Percentiles rank a stretch among this genome's conserved stretches.
Conservation (phyloP, 1,140 invertebrate genomes). For the Pygmarrhopalites habei region DNA sequence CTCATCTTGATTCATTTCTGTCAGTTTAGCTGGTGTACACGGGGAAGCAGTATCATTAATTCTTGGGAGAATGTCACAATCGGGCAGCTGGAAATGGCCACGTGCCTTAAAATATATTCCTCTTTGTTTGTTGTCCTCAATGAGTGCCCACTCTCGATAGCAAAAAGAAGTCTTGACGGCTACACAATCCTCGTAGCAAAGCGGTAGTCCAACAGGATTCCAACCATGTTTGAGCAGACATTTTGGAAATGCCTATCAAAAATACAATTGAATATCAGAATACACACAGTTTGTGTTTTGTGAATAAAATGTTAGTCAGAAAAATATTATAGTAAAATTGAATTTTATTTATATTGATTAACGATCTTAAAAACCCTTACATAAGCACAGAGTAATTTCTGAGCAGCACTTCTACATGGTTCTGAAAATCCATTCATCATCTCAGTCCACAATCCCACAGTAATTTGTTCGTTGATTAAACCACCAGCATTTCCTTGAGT, state of each 20-base stretch:
- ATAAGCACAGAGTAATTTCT: slow-evolving; percentile 81
- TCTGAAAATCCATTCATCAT: slow-evolving; percentile 68
- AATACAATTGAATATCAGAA: too few relatives aligned
- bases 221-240: slow-evolving; percentile 58
- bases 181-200: slow-evolving; percentile 88
- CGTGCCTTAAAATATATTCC: slow-evolving; percentile 68
- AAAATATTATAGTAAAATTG: too few relatives aligned
- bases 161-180: slow-evolving; percentile 83
- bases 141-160: slow-evolving; percentile 82
- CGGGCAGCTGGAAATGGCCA: slow-evolving; percentile 78
- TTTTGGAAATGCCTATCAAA: slow-evolving; percentile 86
- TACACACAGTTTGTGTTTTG: too few relatives aligned
- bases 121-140: slow-evolving; percentile 77
- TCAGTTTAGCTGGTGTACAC: slow-evolving; percentile 75
- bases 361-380: too few relatives aligned
- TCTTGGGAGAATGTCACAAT: slow-evolving; percentile 70
- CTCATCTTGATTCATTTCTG: slow-evolving; percentile 65
- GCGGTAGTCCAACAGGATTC: slow-evolving; percentile 52
- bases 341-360: too few relatives aligned
- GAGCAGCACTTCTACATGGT: slow-evolving; percentile 74
- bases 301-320: too few relatives aligned
- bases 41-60: slow-evolving; percentile 48
- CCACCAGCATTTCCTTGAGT: slow-evolving; percentile 58
- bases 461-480: slow-evolving; percentile 75
- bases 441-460: slow-evolving; percentile 72